These are phyloP conservation scores for Speoplatyrhinus poulsoni DNA, from an alignment of 2,113 vertebrate species.

Conservation along the genomic window DNA sequence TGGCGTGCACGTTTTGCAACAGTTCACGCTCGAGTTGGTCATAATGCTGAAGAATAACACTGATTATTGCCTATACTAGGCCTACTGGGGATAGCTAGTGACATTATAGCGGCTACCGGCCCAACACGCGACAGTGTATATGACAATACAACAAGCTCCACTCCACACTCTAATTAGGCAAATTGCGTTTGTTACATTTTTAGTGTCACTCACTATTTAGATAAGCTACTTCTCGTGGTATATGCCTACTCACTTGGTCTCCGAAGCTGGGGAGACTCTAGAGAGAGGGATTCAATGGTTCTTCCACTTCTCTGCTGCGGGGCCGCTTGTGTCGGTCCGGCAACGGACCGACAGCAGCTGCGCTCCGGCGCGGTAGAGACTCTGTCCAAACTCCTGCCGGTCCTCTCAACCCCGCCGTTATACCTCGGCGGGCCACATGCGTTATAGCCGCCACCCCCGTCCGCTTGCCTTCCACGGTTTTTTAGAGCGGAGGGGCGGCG, in stretches of 20 bases:
- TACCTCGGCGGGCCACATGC: constrained; percentile 46
- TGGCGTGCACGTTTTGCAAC: too few relatives aligned
- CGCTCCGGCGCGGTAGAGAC: constrained; percentile 45
- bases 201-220: neutral
- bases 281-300: constrained; percentile 72
- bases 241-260: constrained; percentile 57
- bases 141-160: too few relatives aligned
- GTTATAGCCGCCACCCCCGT: constrained; percentile 34
- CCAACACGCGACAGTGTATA: too few relatives aligned
- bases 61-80: too few relatives aligned
- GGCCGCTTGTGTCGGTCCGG: constrained; percentile 45
- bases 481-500: constrained; percentile 60
- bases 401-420: constrained; percentile 59
- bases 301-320: constrained; percentile 60
- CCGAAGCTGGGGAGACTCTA: constrained; percentile 67
- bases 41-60: too few relatives aligned
- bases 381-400: constrained; percentile 67
- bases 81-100: too few relatives aligned
- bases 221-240: too few relatives aligned
- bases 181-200: neutral
- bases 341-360: constrained; percentile 58
- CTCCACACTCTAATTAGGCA: too few relatives aligned
- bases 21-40: too few relatives aligned
- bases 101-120: too few relatives aligned
- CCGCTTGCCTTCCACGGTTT: constrained; percentile 54